Evolutionary conservation across 2,113 vertebrate genomes (phyloP), one percentile per base, ranked within the genome.

Genomic region (Sitta europaea): DNA sequence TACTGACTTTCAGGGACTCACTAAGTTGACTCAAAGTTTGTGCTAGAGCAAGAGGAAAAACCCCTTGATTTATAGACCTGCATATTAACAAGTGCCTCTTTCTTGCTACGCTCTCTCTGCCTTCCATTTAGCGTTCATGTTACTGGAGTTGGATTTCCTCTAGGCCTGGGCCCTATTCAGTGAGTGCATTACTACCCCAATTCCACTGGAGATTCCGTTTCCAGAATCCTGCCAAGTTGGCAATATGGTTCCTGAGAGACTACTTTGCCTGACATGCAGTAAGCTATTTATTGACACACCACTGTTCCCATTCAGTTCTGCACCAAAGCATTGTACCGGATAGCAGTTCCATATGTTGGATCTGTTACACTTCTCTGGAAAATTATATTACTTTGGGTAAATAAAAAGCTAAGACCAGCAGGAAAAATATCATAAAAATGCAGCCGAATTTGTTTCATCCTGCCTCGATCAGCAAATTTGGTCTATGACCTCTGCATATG

Each of bases 381-480:
- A 98, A 97, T 54, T 95, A 59, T 90, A 96, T 98, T 94, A 96
- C 91, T 94, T 59, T 14, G 45, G 95, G 90, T 92, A 97, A 97
- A 98, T 91, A 96, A 97, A 97, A 94, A 95, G 80, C 88, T 93
- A 96, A 95, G 54, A 90, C 88, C 86, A 96, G 96, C 85, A 90
- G 92, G 94, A 95, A 94, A 92, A 95, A 95, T 97, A 96, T 94
- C 93, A 95, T 95, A 97, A 97, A 97, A 97, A 96, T 85, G 91
- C 89, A 97, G 94, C 83, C 4, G 23, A 97, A 97, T 96, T 95
- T 96, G 96, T 97, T 96, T 97, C 91, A 96, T 85, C 76, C 83
- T 95, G 97, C 95, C 79, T 96, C 78, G 68, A 91, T 97, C 98
- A 97, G 97, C 96, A 97, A 95, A 97, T 97, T 96, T 97, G 94